Evolutionary conservation across 1,140 invertebrate genomes (phyloP).

Genomic region (Amphibalanus amphitrite): DNA sequence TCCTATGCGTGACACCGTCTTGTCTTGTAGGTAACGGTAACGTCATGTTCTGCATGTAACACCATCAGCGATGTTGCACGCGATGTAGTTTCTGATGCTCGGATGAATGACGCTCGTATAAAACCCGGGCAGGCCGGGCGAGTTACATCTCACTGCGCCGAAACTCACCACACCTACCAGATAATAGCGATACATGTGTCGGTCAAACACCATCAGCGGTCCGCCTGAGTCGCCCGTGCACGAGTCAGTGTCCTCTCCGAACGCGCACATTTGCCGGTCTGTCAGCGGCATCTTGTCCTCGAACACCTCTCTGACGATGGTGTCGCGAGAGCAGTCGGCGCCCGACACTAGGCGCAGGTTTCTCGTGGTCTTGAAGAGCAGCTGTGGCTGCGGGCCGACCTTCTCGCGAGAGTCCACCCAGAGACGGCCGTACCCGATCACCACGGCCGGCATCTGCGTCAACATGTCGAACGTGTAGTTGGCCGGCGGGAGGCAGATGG

Average conservation of each 20-base stretch:
- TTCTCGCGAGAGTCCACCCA: slow-evolving; percentile 29
- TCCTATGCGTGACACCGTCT: too few relatives aligned
- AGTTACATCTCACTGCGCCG: slow-evolving; percentile 7
- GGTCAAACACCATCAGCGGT: neutral
- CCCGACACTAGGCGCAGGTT: neutral
- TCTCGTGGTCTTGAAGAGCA: too few relatives aligned
- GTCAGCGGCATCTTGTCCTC: slow-evolving; percentile 33
- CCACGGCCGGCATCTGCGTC: slow-evolving; percentile 37
- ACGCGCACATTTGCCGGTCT: slow-evolving; percentile 35
- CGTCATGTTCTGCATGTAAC: too few relatives aligned
- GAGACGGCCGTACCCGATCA: slow-evolving; percentile 66
- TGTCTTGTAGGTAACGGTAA: too few relatives aligned
- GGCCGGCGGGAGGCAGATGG: slow-evolving; percentile 23
- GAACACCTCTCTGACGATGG: too few relatives aligned
- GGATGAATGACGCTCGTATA: too few relatives aligned
- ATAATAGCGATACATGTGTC: too few relatives aligned
- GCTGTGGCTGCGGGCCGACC: slow-evolving; percentile 55
- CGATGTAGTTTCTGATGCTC: too few relatives aligned
- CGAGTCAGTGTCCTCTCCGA: slow-evolving; percentile 32
- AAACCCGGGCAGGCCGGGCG: too few relatives aligned
- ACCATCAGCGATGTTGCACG: too few relatives aligned
- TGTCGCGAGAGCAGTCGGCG: slow-evolving; percentile 29
- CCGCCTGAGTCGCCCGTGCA: slow-evolving; percentile 37
- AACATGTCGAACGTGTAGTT: slow-evolving; percentile 42
- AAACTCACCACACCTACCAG: slow-evolving; percentile 11